phyloP scores from a whole-genome alignment of 2,113 vertebrate genomes.

The Cinclus mexicanus region DNA sequence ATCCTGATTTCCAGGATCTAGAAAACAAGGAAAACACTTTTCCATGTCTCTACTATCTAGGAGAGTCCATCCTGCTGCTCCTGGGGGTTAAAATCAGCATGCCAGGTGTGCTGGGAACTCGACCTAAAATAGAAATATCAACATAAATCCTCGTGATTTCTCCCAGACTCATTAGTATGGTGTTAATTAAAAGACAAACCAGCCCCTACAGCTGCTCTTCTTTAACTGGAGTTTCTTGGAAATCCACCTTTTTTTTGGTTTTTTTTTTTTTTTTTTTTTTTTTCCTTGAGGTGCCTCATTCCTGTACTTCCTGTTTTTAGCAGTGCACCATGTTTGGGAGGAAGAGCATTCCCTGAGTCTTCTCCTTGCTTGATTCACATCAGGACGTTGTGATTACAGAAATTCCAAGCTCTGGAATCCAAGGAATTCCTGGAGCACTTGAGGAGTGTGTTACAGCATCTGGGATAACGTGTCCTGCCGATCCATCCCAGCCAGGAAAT shows the following conservation, averaged over 20 bases:
- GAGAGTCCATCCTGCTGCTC: neutral
- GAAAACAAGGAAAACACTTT: neutral
- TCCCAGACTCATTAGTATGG: neutral
- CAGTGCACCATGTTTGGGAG: neutral
- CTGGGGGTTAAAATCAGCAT: neutral
- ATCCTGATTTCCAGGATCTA: neutral
- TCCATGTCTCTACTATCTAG: fast-evolving
- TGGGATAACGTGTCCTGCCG: neutral
- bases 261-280: too few relatives aligned
- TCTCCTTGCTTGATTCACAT: neutral
- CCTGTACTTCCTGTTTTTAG: neutral
- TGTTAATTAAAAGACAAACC: neutral
- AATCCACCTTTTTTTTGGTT: neutral
- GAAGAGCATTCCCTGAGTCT: neutral
- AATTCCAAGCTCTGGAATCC: neutral
- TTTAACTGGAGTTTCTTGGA: neutral
- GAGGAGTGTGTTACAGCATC: neutral
- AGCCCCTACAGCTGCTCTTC: neutral
- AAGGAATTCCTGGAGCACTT: neutral
- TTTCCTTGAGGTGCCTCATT: neutral
- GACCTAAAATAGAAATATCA: fast-evolving
- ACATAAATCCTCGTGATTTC: neutral
- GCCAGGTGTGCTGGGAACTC: neutral
- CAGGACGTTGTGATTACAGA: neutral
- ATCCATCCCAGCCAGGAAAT: neutral